Conservation (phyloP, 2,113 vertebrate species). For the Colius striatus region DNA sequence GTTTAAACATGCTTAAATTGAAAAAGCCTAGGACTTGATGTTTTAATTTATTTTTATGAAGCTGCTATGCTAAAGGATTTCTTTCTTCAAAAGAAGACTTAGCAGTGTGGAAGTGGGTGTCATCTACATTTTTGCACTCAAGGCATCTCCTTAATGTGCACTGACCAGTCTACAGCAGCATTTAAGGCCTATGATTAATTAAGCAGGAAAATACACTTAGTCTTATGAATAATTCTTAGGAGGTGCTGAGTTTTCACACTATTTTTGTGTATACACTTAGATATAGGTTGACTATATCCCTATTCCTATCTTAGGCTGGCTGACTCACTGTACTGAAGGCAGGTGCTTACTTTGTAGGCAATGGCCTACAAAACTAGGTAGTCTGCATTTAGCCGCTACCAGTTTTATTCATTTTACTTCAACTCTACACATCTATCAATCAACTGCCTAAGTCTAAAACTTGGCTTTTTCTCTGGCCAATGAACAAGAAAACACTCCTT, state of each 20-base stretch:
- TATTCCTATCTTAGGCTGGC: neutral
- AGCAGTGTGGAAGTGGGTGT: neutral
- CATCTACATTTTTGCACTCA: neutral
- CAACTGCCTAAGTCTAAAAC: neutral
- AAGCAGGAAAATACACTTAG: neutral
- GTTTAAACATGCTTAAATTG: neutral
- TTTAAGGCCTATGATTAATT: neutral
- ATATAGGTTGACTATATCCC: neutral
- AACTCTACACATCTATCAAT: neutral
- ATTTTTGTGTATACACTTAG: neutral
- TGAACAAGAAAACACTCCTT: neutral
- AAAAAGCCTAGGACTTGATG: neutral
- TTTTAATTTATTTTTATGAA: neutral
- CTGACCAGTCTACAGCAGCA: neutral
- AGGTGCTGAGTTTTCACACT: slow-evolving; percentile 10
- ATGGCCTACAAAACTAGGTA: neutral
- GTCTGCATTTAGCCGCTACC: neutral
- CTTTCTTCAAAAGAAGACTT: neutral
- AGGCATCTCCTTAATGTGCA: neutral
- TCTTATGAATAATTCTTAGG: slow-evolving; percentile 23
- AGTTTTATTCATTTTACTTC: neutral
- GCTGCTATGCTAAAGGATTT: neutral
- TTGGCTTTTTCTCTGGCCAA: neutral
- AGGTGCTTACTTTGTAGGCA: neutral
- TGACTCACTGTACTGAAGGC: neutral